phyloP scores from a whole-genome alignment of 2,797 vertebrate genomes.

The Mallotus villosus region DNA sequence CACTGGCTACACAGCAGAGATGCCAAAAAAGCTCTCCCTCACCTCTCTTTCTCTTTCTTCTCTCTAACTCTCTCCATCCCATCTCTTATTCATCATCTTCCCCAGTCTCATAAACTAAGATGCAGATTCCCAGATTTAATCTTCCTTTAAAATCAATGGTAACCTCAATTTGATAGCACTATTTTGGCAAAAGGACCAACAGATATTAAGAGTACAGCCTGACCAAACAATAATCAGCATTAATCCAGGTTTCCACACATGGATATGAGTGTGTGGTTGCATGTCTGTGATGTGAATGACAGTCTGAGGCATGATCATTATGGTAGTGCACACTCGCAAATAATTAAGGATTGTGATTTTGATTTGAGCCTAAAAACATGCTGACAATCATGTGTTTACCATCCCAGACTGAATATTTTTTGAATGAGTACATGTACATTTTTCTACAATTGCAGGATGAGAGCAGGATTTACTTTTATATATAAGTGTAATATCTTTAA shows the following conservation, averaged over 20 bases:
- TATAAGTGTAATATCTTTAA: too few species aligned
- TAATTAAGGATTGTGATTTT: neutral
- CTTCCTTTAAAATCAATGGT: too few species aligned
- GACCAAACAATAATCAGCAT: neutral
- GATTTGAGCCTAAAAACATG: too few species aligned
- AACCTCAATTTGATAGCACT: neutral
- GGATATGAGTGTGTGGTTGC: neutral
- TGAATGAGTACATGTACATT: too few species aligned
- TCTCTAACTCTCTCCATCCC: neutral
- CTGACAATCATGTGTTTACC: too few species aligned
- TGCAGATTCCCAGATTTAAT: too few species aligned
- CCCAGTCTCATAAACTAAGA: neutral
- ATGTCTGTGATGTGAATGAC: neutral
- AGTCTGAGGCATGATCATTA: neutral
- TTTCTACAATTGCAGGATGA: too few species aligned
- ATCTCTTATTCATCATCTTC: neutral
- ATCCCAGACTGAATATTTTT: too few species aligned
- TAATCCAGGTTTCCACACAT: too few species aligned
- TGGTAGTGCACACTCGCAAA: neutral
- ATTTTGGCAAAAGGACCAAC: neutral
- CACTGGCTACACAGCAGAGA: conserved; percentile 77
- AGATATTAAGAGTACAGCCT: neutral
- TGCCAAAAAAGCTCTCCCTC: conserved; percentile 64
- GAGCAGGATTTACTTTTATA: too few species aligned
- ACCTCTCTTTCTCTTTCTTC: neutral